These are phyloP conservation scores for Mionectes olivaceus DNA, from an alignment of 2,797 vertebrate species.

Conservation along the genomic window DNA sequence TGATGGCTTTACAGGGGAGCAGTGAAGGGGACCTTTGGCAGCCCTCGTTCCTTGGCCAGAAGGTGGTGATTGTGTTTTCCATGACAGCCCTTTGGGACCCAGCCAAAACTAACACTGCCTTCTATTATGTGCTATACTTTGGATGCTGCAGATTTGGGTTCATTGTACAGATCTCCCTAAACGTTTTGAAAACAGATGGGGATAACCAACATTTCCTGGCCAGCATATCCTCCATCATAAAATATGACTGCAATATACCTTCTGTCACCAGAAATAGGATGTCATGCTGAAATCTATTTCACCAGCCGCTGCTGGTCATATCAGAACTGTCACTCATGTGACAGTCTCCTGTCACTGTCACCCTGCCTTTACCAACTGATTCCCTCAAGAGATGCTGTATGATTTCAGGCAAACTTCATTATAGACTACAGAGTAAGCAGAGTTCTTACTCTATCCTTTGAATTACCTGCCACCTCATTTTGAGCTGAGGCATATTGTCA, in stretches of 20 bases:
- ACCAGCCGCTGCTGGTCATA: not conserved
- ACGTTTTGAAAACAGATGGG: constrained; percentile 21
- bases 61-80: not conserved
- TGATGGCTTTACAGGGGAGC: not conserved
- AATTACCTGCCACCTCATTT: not conserved
- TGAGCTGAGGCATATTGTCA: not conserved
- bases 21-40: not conserved
- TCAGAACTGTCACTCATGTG: not conserved
- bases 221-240: not conserved
- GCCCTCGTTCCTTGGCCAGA: not conserved
- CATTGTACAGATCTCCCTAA: not conserved
- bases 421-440: not conserved
- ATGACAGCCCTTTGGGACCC: not conserved
- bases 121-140: not conserved
- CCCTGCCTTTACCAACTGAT: not conserved
- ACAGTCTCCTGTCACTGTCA: not conserved
- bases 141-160: not conserved
- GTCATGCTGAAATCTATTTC: not conserved
- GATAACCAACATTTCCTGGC: not conserved
- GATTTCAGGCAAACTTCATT: not conserved
- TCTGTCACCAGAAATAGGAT: constrained; percentile 13
- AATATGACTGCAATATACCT: not conserved
- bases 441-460: not conserved
- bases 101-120: constrained; percentile 6
- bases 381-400: not conserved